A percentile compares a stretch with the other conserved stretches of the same genome.
Conservation (phyloP, 1,140 invertebrate genomes). For the Leptinotarsa lineolata region DNA sequence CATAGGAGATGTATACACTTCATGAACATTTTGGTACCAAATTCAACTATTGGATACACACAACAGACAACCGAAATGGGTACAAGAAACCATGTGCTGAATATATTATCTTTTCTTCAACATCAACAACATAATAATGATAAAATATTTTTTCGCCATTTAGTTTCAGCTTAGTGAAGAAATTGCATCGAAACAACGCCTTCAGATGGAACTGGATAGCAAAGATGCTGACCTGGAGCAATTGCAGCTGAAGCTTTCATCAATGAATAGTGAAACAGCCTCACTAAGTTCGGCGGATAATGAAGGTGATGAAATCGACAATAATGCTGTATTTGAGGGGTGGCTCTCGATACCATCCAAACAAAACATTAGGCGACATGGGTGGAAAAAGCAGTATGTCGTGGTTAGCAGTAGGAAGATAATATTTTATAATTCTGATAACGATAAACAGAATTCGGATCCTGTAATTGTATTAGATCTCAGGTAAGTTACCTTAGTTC, state of each 20-base stretch:
- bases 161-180: conserved; percentile 66
- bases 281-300: conserved; percentile 89
- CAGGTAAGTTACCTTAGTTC: conserved; percentile 65
- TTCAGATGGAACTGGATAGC: conserved; percentile 95
- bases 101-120: too few species aligned
- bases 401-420: conserved; percentile 97
- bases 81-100: too few species aligned
- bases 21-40: too few species aligned
- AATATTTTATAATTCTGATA: conserved; percentile 96
- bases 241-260: conserved; percentile 78
- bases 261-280: conserved; percentile 82
- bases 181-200: conserved; percentile 69
- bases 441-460: conserved; percentile 92
- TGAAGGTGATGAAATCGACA: conserved; percentile 69
- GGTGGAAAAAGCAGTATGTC: conserved; percentile 97
- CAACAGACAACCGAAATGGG: too few species aligned
- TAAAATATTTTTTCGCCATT: too few species aligned
- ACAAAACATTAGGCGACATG: conserved; percentile 92
- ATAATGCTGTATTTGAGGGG: conserved; percentile 77
- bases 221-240: conserved; percentile 96
- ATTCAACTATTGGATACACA: too few species aligned
- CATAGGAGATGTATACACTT: too few species aligned
- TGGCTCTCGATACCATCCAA: conserved; percentile 95
- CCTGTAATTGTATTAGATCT: conserved; percentile 94
- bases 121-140: too few species aligned